Conservation (phyloP, 1,140 invertebrate genomes). For the Conus betulinus region DNA sequence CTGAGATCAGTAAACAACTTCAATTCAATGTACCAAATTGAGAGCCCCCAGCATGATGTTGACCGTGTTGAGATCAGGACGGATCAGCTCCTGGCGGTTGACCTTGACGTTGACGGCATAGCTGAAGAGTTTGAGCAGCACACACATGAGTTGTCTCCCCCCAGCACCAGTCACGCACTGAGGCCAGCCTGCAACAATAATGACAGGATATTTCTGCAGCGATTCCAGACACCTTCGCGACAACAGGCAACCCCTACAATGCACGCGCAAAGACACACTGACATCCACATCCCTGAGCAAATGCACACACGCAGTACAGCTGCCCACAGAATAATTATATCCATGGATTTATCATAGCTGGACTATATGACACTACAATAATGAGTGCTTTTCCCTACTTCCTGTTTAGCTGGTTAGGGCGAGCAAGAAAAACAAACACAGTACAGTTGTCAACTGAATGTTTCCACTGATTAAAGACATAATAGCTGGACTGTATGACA, state of each 20-base stretch:
- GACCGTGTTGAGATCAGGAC: conserved; percentile 75
- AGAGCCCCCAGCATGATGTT: conserved; percentile 74
- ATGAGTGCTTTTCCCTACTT: too few species aligned
- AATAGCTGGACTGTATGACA: too few species aligned
- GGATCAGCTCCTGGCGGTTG: conserved; percentile 77
- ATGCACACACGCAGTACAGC: neutral
- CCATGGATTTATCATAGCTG: too few species aligned
- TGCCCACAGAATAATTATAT: neutral
- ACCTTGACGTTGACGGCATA: conserved; percentile 85
- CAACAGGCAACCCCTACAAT: neutral
- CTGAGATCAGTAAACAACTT: neutral
- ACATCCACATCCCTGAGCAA: neutral
- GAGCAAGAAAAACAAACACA: too few species aligned
- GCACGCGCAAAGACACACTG: neutral
- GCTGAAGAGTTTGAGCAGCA: conserved; percentile 89
- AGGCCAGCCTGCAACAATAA: conserved; percentile 78
- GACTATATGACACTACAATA: too few species aligned
- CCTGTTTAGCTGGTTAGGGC: too few species aligned
- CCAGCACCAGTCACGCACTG: conserved; percentile 83
- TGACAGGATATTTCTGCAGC: too few species aligned
- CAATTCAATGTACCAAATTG: conserved; percentile 33
- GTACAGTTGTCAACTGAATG: too few species aligned
- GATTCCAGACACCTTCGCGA: too few species aligned
- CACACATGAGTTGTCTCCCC: conserved; percentile 88
- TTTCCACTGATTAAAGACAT: too few species aligned